Base-by-base conservation (phyloP, 2,113 vertebrate genomes). In the Uropsilus gracilis region DNA sequence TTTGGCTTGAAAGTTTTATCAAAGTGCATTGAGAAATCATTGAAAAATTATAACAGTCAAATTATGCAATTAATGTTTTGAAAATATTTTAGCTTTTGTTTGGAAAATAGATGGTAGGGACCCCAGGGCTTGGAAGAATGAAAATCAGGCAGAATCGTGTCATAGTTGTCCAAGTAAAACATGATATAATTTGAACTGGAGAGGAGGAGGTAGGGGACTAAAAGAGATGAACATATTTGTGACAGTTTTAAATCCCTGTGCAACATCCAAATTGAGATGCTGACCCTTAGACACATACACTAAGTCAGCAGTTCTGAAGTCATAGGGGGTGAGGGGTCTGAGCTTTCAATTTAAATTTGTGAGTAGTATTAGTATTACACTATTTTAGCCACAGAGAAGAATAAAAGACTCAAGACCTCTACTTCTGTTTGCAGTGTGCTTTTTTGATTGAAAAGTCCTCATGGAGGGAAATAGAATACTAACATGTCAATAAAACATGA, bases 181-280 rank as follows among this genome's bases (percentile, higher is more conserved):
- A 57, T 11, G 57, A 53, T 82, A 4, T 46, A 18, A 53, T 50
- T 80, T 87, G 64, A 20, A 91, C 59, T 50, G 8, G 39, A 89
- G 50, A 55, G 32, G 28, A 71, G 11, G 24, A 8, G 24, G 3
- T 30, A n/a, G 24, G 30, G 37, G 32, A 89, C 44, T 89, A 68
- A 76, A 22, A 55, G 9, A 75, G 11, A 55, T 24, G 20, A 59
- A 90, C 59, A 39, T 37, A 86, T 75, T 63, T 92, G 26, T 53
- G 80, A 34, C 34, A 30, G 48, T 93, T 91, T 93, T 88, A 95
- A 77, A 80, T 64, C n/a, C 7, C 20, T 37, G 1, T 48, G 59
- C 89, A 81, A 90, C 42, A 63, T 30, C 80, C 59, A 89, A 81
- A 50, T 55, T 39, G 44, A 95, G 90, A 91, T 64, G 20, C 46